Conservation (phyloP, 2,113 vertebrate species). For the Eleginops maclovinus region DNA sequence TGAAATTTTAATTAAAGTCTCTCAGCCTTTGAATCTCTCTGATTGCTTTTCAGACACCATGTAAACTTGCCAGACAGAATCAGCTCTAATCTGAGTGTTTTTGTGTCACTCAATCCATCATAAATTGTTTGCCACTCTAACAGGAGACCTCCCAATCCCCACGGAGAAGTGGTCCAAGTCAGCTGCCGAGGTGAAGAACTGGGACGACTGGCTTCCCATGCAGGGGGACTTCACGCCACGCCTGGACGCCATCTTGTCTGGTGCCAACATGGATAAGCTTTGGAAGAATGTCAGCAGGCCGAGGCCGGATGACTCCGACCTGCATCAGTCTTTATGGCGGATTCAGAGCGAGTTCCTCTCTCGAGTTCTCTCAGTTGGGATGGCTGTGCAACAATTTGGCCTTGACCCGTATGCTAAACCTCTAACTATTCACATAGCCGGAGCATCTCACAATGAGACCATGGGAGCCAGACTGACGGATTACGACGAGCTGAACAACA, state of each 20-base stretch:
- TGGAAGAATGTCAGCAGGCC: conserved; percentile 89
- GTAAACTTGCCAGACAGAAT: background rate
- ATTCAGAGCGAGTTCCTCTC: conserved; percentile 92
- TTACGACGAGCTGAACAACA: conserved; percentile 89
- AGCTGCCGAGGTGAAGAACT: conserved; percentile 75
- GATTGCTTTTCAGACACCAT: conserved; percentile 21
- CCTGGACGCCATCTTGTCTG: conserved; percentile 79
- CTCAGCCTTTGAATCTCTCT: conserved; percentile 8
- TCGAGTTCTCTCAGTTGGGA: conserved; percentile 87
- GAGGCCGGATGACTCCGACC: conserved; percentile 84
- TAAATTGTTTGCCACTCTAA: conserved; percentile 1
- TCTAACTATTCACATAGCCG: conserved; percentile 90
- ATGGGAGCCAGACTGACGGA: conserved; percentile 87
- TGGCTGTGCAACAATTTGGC: conserved; percentile 82
- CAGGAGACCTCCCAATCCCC: conserved; percentile 80
- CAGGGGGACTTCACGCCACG: conserved; percentile 82
- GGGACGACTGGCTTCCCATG: conserved; percentile 93
- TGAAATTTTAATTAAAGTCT: conserved; percentile 36
- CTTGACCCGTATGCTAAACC: conserved; percentile 83
- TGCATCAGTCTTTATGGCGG: conserved; percentile 87
- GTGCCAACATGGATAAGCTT: conserved; percentile 87
- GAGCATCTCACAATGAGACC: conserved; percentile 92
- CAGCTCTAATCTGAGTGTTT: background rate
- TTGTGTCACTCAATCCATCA: background rate
- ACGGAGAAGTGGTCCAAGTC: conserved; percentile 85